These are phyloP conservation scores for Origma solitaria DNA, from an alignment of 2,113 vertebrate species.

Conservation along the genomic window DNA sequence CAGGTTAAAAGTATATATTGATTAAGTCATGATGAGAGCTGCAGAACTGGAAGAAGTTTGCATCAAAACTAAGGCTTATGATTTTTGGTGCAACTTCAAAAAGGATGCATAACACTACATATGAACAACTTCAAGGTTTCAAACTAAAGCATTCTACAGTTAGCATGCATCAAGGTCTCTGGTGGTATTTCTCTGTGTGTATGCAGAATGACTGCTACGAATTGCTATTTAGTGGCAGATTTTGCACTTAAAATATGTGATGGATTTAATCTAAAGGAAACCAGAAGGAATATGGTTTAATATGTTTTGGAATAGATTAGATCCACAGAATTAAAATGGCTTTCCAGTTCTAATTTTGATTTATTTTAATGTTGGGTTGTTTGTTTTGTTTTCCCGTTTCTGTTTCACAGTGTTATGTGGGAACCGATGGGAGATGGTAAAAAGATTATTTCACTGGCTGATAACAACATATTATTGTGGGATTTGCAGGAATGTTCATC, in stretches of 20 bases:
- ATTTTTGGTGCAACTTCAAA: not conserved
- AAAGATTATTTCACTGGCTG: conserved; percentile 89
- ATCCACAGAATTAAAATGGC: not conserved
- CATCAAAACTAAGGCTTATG: not conserved
- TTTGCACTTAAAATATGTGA: not conserved
- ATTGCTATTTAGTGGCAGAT: not conserved
- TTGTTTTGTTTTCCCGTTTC: not conserved
- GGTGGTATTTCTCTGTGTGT: not conserved
- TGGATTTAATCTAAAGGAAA: not conserved
- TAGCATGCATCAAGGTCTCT: not conserved
- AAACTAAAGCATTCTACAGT: not conserved
- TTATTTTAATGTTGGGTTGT: not conserved
- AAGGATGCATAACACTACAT: not conserved
- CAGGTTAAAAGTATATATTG: not conserved
- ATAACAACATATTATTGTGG: conserved; percentile 91
- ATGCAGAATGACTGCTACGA: not conserved
- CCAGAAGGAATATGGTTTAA: not conserved
- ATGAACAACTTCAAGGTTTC: not conserved
- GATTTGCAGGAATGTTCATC: conserved; percentile 91
- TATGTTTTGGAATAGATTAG: not conserved
- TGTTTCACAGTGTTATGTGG: conserved; percentile 84
- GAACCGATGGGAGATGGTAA: conserved; percentile 95
- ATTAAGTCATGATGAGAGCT: not conserved
- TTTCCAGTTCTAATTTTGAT: not conserved
- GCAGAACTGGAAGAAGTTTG: not conserved